phyloP scores from a whole-genome alignment of 2,113 vertebrate species.

The Mohoua ochrocephala region DNA sequence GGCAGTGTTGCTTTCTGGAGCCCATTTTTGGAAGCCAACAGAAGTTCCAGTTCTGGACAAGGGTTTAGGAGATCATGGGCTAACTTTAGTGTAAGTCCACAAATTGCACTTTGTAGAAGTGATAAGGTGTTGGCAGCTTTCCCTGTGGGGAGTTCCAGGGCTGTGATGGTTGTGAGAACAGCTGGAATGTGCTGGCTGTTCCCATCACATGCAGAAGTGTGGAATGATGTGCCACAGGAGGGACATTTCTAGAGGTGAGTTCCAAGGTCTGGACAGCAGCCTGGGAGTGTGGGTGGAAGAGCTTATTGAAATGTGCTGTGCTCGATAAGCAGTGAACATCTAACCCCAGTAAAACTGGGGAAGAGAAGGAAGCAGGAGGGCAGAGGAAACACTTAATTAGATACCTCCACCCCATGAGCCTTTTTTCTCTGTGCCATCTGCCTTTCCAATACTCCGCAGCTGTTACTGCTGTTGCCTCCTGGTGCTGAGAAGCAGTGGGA shows the following conservation, averaged over 20 bases:
- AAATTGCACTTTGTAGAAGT: background rate
- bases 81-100: background rate
- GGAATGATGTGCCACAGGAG: background rate
- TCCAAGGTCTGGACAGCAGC: background rate
- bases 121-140: background rate
- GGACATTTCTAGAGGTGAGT: background rate
- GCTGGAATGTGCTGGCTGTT: background rate
- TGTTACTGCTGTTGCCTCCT: background rate
- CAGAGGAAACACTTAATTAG: background rate
- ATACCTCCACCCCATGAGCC: background rate
- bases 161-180: background rate
- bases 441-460: background rate
- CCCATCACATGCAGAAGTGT: background rate
- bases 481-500: background rate
- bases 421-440: background rate
- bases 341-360: background rate
- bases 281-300: background rate
- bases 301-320: background rate
- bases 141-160: background rate
- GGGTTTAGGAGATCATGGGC: background rate
- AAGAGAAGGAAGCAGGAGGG: background rate
- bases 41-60: background rate
- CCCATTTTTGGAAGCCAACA: background rate
- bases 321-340: background rate
- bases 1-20: background rate